Conservation (phyloP, 2,797 vertebrate genomes). For the Diceros bicornis region DNA sequence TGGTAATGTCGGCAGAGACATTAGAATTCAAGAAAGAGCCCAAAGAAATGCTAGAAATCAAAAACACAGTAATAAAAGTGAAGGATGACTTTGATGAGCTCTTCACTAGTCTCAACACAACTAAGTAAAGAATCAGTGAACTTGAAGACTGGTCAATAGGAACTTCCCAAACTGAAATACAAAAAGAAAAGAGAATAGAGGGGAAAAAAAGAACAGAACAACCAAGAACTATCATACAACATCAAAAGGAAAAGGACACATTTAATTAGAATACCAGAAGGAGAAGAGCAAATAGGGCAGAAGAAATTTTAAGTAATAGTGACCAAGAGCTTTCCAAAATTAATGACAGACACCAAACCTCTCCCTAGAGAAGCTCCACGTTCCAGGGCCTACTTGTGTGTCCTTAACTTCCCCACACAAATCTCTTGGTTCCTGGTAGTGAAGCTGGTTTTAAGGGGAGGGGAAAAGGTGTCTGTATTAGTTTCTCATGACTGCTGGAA, state of each 20-base stretch:
- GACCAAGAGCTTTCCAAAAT: not conserved
- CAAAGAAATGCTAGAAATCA: not conserved
- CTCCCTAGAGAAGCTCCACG: not conserved
- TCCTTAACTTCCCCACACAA: not conserved
- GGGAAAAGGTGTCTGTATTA: not conserved
- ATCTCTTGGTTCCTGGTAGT: not conserved
- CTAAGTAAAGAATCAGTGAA: not conserved
- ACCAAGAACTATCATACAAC: not conserved
- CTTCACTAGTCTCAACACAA: not conserved
- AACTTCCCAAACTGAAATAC: not conserved
- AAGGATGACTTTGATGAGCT: not conserved
- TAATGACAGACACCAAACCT: conserved; percentile 15
- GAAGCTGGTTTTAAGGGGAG: not conserved
- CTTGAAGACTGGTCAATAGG: not conserved
- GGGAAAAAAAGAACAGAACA: not conserved
- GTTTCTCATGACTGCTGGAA: not conserved
- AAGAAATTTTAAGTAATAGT: conserved; percentile 19
- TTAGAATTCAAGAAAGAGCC: not conserved
- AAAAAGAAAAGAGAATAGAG: not conserved
- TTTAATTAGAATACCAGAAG: not conserved
- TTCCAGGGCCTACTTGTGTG: not conserved
- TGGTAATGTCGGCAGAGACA: not conserved
- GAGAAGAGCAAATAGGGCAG: not conserved
- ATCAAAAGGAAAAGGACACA: not conserved
- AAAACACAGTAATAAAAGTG: not conserved